phyloP scores from a whole-genome alignment of 2,797 vertebrate genomes.

The Lepidocolaptes lacrymiger region DNA sequence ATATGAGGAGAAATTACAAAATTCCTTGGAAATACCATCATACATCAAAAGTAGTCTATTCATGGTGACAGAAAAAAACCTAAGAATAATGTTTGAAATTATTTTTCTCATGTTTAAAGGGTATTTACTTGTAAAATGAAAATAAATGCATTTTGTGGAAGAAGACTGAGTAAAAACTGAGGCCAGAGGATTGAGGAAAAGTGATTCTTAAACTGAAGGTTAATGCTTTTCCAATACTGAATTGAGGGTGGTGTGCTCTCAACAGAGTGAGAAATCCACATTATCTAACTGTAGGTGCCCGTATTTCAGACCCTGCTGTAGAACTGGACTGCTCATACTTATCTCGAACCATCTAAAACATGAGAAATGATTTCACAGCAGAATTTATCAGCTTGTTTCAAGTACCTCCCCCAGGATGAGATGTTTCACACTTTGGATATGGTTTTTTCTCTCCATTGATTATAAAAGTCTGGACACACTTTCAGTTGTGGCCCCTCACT shows the following conservation, averaged over 20 bases:
- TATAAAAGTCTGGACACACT: neutral
- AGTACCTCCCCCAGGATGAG: neutral
- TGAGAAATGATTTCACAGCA: neutral
- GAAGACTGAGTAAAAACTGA: neutral
- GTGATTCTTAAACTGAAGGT: neutral
- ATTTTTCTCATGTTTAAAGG: neutral
- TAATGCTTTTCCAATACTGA: neutral
- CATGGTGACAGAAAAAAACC: neutral
- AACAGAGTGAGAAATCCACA: neutral
- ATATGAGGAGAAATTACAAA: neutral
- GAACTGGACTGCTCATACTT: neutral
- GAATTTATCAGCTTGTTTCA: neutral
- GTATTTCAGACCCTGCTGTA: neutral
- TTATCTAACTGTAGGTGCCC: neutral
- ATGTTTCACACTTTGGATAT: neutral
- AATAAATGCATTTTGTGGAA: neutral
- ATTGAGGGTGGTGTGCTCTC: neutral
- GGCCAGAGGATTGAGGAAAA: neutral
- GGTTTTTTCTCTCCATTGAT: neutral
- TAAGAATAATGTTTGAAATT: neutral
- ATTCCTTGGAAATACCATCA: neutral
- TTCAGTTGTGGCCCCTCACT: neutral
- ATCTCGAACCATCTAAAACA: neutral
- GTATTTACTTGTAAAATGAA: neutral
- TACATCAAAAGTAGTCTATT: neutral